Percentiles rank a stretch among this genome's conserved stretches.
Conservation (phyloP, 2,113 vertebrate genomes). For the Phalacrocorax carbo region DNA sequence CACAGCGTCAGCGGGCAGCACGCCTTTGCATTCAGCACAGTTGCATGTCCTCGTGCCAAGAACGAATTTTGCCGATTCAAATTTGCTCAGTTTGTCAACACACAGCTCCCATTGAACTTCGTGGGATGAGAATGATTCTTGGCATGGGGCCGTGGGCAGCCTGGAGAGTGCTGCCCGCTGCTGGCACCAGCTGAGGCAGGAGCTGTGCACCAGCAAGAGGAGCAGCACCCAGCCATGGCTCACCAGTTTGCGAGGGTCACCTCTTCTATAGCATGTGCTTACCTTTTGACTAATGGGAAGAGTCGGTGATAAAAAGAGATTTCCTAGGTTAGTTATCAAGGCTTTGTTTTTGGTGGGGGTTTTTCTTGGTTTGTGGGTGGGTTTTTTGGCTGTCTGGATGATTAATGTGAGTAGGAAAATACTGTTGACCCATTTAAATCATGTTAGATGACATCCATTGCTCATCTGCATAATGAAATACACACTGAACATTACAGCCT, state of each 20-base stretch:
- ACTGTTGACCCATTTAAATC: conserved; percentile 83
- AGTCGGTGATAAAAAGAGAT: conserved; percentile 39
- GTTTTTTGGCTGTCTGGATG: conserved; percentile 68
- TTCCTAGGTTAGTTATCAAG: conserved; percentile 65
- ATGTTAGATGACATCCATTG: conserved; percentile 73
- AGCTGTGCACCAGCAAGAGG: background rate
- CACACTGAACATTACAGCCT: conserved; percentile 67
- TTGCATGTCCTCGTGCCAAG: background rate
- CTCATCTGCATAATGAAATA: conserved; percentile 79
- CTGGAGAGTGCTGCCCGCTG: background rate
- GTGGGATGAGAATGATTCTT: background rate
- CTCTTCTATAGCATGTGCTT: background rate
- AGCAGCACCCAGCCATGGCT: background rate
- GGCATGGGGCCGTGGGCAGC: conserved; percentile 13
- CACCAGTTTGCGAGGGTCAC: background rate
- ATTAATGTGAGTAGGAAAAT: conserved; percentile 81
- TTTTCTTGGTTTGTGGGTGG: background rate
- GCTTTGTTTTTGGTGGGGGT: background rate
- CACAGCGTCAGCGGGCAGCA: background rate
- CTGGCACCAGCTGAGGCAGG: background rate
- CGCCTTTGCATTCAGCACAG: background rate
- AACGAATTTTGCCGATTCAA: conserved; percentile 24
- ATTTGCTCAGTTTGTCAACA: conserved; percentile 54
- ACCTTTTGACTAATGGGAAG: background rate
- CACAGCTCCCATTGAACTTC: background rate